phyloP scores from a whole-genome alignment of 2,888 invertebrate species.

The Chymomyza amoena region DNA sequence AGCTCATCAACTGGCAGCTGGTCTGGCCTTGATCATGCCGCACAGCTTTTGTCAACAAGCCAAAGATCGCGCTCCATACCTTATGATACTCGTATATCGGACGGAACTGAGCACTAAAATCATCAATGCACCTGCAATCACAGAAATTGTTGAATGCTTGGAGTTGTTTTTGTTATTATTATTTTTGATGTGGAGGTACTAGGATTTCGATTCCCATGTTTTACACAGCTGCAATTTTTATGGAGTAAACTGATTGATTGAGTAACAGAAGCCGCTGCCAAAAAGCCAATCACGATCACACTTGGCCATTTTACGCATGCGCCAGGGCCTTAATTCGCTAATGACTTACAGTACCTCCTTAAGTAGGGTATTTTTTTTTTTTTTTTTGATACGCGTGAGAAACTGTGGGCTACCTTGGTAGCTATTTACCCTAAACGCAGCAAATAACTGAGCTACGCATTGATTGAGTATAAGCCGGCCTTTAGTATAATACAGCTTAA shows the following conservation, averaged over 20 bases:
- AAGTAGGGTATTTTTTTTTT: background rate
- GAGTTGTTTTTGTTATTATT: constrained; percentile 35
- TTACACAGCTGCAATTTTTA: constrained; percentile 54
- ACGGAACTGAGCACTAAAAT: background rate
- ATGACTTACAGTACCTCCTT: background rate
- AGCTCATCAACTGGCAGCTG: constrained; percentile 21
- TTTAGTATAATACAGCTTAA: too few species aligned
- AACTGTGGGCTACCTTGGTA: background rate
- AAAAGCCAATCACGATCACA: background rate
- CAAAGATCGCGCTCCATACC: background rate
- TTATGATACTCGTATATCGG: background rate
- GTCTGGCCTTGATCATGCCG: constrained; percentile 57
- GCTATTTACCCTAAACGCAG: constrained; percentile 29
- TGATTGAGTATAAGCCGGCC: constrained; percentile 65
- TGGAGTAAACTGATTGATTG: constrained; percentile 21
- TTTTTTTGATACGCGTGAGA: background rate
- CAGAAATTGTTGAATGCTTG: constrained; percentile 49
- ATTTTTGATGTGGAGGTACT: constrained; percentile 27
- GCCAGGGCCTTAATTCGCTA: constrained; percentile 12
- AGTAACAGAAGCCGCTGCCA: constrained; percentile 1
- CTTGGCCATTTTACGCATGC: constrained; percentile 14
- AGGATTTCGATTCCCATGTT: constrained; percentile 48
- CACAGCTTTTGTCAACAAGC: constrained; percentile 43
- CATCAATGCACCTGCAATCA: constrained; percentile 42
- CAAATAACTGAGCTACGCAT: constrained; percentile 60